Conservation (phyloP, 2,113 vertebrate species). For the Mesoclemmys tuberculata region DNA sequence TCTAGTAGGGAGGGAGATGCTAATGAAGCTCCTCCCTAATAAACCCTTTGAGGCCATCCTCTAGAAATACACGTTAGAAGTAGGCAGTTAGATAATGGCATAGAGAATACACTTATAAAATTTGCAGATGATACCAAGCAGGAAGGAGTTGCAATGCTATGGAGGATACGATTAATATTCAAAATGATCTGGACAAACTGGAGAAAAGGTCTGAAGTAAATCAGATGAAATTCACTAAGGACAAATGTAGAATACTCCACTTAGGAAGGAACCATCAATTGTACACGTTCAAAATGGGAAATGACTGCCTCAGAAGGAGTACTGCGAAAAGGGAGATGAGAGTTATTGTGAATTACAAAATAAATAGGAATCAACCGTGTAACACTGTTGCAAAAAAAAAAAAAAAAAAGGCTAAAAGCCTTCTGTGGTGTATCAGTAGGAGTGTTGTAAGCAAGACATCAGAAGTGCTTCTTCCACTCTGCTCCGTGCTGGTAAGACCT, state of each 20-base stretch:
- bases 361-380: background rate
- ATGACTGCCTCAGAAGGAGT: background rate
- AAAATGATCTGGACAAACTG: background rate
- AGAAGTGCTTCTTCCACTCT: background rate
- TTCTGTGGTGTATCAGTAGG: background rate
- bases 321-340: background rate
- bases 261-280: background rate
- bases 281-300: background rate
- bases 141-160: background rate
- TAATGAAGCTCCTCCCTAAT: background rate
- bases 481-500: background rate
- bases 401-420: background rate
- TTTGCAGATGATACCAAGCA: background rate
- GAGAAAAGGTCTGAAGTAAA: background rate
- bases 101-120: background rate
- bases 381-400: background rate
- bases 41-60: background rate
- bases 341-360: background rate
- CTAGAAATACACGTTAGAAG: background rate
- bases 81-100: background rate
- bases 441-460: background rate
- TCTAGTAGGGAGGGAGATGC: background rate
- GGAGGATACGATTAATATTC: background rate
- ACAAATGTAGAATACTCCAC: background rate
- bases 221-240: background rate